Percentiles rank a stretch among this genome's conserved stretches.
Conservation (phyloP, 2,888 invertebrate genomes). For the Netelia fuscicornis region DNA sequence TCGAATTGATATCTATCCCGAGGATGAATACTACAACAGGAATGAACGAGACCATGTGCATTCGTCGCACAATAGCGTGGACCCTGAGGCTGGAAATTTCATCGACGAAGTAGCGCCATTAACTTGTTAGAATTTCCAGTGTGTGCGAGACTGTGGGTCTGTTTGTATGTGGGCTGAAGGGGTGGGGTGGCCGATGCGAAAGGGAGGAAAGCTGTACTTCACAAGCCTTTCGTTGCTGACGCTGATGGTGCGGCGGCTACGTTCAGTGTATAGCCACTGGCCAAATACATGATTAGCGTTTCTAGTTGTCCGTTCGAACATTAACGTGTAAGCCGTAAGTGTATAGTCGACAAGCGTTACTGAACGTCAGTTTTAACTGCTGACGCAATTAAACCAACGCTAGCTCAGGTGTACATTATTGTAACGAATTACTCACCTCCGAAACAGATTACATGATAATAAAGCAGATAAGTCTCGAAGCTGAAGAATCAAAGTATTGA, state of each 20-base stretch:
- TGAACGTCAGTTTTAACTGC: conserved; percentile 44
- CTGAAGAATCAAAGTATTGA: too few relatives aligned
- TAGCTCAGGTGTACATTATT: background rate
- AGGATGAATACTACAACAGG: conserved; percentile 1
- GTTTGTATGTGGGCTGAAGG: too few relatives aligned
- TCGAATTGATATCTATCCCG: conserved; percentile 54
- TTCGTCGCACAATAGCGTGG: conserved; percentile 33
- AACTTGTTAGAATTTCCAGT: conserved; percentile 33
- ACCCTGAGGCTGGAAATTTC: conserved; percentile 34
- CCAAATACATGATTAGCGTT: conserved; percentile 53
- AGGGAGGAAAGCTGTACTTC: background rate
- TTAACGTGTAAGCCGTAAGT: conserved; percentile 29
- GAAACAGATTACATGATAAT: background rate
- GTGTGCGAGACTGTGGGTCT: background rate
- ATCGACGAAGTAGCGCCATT: conserved; percentile 25
- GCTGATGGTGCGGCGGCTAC: background rate
- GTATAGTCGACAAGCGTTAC: background rate
- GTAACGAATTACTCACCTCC: conserved; percentile 25
- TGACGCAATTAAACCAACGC: conserved; percentile 52
- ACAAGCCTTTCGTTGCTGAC: background rate
- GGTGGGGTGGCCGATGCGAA: background rate
- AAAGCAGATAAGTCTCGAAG: too few relatives aligned
- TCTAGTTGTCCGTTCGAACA: conserved; percentile 36
- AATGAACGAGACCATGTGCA: background rate
- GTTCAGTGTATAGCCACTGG: conserved; percentile 7